A percentile compares a stretch with the other conserved stretches of the same genome.
These are phyloP conservation scores for Odobenus rosmarus DNA, from an alignment of 2,113 vertebrate species.

Conservation along the genomic window DNA sequence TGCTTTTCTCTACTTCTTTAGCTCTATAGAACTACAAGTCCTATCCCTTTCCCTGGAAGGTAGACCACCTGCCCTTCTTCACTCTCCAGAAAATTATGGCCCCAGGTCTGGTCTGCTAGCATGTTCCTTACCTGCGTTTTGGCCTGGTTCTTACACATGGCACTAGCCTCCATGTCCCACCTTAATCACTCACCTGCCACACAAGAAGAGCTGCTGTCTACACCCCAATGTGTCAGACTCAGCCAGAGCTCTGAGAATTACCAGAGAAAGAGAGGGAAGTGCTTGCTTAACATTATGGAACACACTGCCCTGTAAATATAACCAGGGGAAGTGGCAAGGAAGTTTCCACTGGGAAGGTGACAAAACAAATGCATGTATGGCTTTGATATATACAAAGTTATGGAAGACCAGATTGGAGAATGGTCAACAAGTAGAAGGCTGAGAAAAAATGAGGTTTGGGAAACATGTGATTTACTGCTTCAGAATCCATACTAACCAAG, in stretches of 20 bases:
- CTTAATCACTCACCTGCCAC: neutral
- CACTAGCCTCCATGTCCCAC: neutral
- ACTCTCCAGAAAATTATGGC: neutral
- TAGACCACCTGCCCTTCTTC: neutral
- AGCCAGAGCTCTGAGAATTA: slow-evolving; percentile 14
- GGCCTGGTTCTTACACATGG: neutral
- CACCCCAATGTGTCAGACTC: neutral
- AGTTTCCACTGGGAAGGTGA: slow-evolving; percentile 34
- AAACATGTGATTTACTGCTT: neutral
- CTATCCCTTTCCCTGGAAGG: neutral
- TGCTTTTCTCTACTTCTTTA: slow-evolving; percentile 13
- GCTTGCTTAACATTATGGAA: neutral
- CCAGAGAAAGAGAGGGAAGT: neutral
- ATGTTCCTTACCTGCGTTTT: neutral
- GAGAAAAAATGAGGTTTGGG: neutral
- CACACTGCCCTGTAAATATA: neutral
- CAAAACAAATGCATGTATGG: neutral
- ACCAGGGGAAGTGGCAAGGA: neutral
- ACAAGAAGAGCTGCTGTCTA: neutral
- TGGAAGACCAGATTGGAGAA: slow-evolving; percentile 15
- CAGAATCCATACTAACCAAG: neutral
- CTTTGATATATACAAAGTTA: neutral
- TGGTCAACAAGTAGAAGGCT: slow-evolving; percentile 10
- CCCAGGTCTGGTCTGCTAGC: neutral
- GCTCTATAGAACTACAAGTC: neutral